phyloP scores from a whole-genome alignment of 2,888 invertebrate genomes.

The Hermaeophaga mercurialis region DNA sequence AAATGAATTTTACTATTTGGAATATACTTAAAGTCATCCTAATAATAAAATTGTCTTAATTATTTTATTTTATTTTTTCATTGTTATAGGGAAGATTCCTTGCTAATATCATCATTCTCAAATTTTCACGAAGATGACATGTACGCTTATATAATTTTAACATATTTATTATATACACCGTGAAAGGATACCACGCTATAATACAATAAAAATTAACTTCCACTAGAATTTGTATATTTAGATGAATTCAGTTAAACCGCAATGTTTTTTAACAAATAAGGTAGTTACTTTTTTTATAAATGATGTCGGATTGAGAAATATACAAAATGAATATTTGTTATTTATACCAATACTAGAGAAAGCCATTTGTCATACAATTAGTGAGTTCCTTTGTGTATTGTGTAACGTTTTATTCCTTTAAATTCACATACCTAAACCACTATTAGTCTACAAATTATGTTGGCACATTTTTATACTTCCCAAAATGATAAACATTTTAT shows the following conservation, averaged over 20 bases:
- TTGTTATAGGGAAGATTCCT: slow-evolving; percentile 19
- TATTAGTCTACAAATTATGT: slow-evolving; percentile 29
- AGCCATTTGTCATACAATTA: not conserved
- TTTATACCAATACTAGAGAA: too few species aligned
- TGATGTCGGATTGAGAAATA: too few species aligned
- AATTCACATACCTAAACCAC: slow-evolving; percentile 24
- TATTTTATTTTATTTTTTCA: not conserved
- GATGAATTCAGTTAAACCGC: too few species aligned
- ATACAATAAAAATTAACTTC: too few species aligned
- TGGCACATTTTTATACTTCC: slow-evolving; percentile 31
- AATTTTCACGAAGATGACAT: slow-evolving; percentile 14
- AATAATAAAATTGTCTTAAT: slow-evolving; percentile 5
- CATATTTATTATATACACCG: too few species aligned
- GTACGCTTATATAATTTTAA: too few species aligned
- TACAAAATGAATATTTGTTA: too few species aligned
- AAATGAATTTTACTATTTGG: slow-evolving; percentile 12
- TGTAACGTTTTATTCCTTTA: slow-evolving; percentile 12
- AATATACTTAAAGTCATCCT: slow-evolving; percentile 13
- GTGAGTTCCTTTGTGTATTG: slow-evolving; percentile 1
- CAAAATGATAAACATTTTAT: slow-evolving; percentile 24
- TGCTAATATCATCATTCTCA: slow-evolving; percentile 12
- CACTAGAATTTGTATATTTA: too few species aligned
- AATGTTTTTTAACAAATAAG: too few species aligned
- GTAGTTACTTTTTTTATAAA: too few species aligned
- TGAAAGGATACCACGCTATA: too few species aligned